A percentile compares a stretch with the other conserved stretches of the same genome.
Evolutionary conservation across 2,888 invertebrate species (phyloP).

Genomic region (Megaustenia siamemsis): DNA sequence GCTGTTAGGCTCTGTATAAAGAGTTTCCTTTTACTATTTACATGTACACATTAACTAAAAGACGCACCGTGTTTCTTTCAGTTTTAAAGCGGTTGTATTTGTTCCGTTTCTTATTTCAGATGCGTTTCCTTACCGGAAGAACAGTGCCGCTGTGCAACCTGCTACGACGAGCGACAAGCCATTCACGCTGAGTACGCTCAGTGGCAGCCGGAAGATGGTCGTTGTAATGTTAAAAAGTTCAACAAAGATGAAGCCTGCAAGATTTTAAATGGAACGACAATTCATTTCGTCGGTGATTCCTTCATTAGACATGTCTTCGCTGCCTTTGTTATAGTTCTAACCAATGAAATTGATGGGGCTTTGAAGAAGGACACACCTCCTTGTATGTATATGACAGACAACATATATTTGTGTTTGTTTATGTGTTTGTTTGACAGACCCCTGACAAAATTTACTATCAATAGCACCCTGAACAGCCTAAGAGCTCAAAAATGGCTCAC

Average conservation of each 20-base stretch:
- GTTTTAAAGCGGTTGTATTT: too few species aligned
- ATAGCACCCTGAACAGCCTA: too few species aligned
- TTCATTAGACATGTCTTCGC: slow-evolving; percentile 57
- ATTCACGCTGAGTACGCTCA: slow-evolving; percentile 57
- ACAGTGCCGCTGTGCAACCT: slow-evolving; percentile 51
- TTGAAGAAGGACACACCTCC: slow-evolving; percentile 17
- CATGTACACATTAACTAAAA: too few species aligned
- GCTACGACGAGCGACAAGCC: slow-evolving; percentile 53
- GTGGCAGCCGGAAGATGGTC: slow-evolving; percentile 48
- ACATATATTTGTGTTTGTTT: too few species aligned
- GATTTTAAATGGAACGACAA: slow-evolving; percentile 44
- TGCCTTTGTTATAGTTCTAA: slow-evolving; percentile 43
- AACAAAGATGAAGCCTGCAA: slow-evolving; percentile 46
- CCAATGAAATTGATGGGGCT: slow-evolving; percentile 35
- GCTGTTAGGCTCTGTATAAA: too few species aligned
- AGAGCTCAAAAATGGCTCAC: too few species aligned
- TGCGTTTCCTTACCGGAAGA: slow-evolving; percentile 30
- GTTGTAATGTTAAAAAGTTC: slow-evolving; percentile 50
- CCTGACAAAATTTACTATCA: too few species aligned
- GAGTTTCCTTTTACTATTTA: too few species aligned
- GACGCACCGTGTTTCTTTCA: too few species aligned
- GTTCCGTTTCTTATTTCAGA: not conserved
- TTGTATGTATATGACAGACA: slow-evolving; percentile 1
- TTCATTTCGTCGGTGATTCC: slow-evolving; percentile 58
- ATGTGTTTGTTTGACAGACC: too few species aligned